phyloP scores from a whole-genome alignment of 2,888 invertebrate species.

The Cheilosia scutellata region DNA sequence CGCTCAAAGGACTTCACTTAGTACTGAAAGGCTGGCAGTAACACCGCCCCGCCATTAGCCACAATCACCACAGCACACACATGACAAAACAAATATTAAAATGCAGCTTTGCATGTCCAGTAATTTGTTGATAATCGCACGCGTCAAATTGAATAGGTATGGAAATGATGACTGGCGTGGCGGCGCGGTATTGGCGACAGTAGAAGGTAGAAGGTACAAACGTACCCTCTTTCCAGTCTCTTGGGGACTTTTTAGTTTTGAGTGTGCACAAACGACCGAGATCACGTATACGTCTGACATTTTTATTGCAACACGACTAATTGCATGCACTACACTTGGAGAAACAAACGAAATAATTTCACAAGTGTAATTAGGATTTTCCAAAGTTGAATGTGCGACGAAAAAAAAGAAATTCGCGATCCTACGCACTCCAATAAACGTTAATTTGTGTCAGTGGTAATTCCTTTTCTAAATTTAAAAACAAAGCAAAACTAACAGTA shows the following conservation, averaged over 20 bases:
- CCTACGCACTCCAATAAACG: no score
- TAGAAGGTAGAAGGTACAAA: slow-evolving; percentile 43
- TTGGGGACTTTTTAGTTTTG: slow-evolving; percentile 31
- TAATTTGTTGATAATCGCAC: slow-evolving; percentile 76
- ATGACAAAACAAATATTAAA: slow-evolving; percentile 75
- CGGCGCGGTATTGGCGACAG: slow-evolving; percentile 54
- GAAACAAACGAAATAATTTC: slow-evolving; percentile 23
- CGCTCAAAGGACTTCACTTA: slow-evolving; percentile 2
- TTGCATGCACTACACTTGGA: slow-evolving; percentile 56
- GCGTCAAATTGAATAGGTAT: slow-evolving; percentile 67
- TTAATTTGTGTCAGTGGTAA: no score
- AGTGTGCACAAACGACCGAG: slow-evolving; percentile 62
- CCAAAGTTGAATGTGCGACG: no score
- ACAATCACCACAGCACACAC: slow-evolving; percentile 23
- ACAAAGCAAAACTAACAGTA: no score
- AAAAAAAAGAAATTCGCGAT: no score
- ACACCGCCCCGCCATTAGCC: slow-evolving; percentile 49
- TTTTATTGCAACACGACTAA: slow-evolving; percentile 70
- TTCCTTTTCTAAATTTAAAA: no score
- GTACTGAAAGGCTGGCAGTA: background rate
- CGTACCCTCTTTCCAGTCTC: slow-evolving; percentile 6
- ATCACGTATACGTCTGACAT: slow-evolving; percentile 70
- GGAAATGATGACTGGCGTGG: slow-evolving; percentile 23
- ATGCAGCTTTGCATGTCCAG: slow-evolving; percentile 75
- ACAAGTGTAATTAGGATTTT: slow-evolving; percentile 33